These are phyloP conservation scores for pig (Sus scrofa) DNA, from an alignment of 2,113 vertebrate species.

Conservation along the genomic window DNA sequence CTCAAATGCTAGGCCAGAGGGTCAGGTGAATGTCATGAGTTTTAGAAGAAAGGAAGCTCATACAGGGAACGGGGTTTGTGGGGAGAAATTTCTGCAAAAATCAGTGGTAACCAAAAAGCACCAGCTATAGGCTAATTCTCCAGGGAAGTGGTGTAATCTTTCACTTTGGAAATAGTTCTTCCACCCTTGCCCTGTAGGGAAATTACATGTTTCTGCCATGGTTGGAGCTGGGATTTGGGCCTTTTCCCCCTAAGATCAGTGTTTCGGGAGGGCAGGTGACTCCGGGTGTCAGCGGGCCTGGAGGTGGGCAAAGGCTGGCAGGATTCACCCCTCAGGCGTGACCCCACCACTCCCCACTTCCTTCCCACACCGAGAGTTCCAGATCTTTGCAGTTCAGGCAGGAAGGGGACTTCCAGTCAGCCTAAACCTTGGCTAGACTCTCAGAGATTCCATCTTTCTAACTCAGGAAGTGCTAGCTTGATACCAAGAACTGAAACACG, in stretches of 20 bases:
- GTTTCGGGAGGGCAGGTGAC: not conserved
- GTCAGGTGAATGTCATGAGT: not conserved
- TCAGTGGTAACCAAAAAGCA: not conserved
- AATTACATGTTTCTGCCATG: not conserved
- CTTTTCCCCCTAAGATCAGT: not conserved
- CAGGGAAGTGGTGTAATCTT: not conserved
- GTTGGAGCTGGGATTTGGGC: not conserved
- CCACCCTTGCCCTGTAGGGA: not conserved
- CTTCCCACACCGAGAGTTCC: not conserved
- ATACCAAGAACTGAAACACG: constrained; percentile 42
- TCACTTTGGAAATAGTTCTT: not conserved
- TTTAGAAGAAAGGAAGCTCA: constrained; percentile 17
- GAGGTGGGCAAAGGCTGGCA: not conserved
- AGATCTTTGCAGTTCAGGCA: not conserved
- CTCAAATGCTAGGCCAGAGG: not conserved
- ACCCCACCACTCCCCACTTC: constrained; percentile 30
- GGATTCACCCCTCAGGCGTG: not conserved
- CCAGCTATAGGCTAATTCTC: not conserved
- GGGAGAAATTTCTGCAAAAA: not conserved
- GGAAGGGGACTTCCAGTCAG: constrained; percentile 71
- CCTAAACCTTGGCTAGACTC: not conserved
- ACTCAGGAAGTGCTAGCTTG: constrained; percentile 61
- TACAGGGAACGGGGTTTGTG: not conserved
- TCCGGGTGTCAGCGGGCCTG: not conserved
- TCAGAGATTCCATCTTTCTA: not conserved